A percentile compares a stretch with the other conserved stretches of the same genome.
These are phyloP conservation scores for Dasypogon diadema DNA, from an alignment of 2,888 invertebrate species.

Conservation along the genomic window DNA sequence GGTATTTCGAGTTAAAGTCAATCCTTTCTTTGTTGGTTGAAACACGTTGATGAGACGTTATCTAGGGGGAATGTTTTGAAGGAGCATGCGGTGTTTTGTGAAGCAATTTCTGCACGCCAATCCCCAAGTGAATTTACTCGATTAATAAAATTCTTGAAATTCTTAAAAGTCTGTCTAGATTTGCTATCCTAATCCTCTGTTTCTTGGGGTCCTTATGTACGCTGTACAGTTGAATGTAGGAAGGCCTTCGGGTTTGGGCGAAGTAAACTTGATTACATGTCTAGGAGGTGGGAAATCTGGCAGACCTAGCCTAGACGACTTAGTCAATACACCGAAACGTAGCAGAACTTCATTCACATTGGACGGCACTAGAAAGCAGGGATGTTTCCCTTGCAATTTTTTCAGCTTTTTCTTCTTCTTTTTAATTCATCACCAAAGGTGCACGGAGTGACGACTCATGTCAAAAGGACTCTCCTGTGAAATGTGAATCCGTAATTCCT, in stretches of 20 bases:
- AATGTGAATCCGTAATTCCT: conserved; percentile 39
- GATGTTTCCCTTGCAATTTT: conserved; percentile 2
- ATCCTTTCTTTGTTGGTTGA: neutral
- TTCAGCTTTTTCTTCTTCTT: conserved; percentile 8
- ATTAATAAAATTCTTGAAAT: conserved; percentile 41
- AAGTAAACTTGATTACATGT: conserved; percentile 2
- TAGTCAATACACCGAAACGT: neutral
- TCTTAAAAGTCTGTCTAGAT: neutral
- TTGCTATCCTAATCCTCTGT: neutral
- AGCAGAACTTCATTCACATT: neutral
- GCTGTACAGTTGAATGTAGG: neutral
- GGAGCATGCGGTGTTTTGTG: neutral
- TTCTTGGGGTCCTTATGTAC: neutral
- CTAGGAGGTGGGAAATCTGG: neutral
- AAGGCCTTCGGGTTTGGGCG: neutral
- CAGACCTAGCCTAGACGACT: neutral
- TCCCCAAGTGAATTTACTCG: conserved; percentile 21
- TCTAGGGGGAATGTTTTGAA: neutral
- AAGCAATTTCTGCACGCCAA: conserved; percentile 4
- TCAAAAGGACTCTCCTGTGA: conserved; percentile 34
- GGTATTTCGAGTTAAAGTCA: neutral
- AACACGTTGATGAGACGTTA: conserved; percentile 2
- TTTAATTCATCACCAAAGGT: conserved; percentile 49
- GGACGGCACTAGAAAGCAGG: neutral
- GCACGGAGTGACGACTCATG: conserved; percentile 41